Conservation (phyloP, 2,113 vertebrate species). For the Anthoscopus minutus region DNA sequence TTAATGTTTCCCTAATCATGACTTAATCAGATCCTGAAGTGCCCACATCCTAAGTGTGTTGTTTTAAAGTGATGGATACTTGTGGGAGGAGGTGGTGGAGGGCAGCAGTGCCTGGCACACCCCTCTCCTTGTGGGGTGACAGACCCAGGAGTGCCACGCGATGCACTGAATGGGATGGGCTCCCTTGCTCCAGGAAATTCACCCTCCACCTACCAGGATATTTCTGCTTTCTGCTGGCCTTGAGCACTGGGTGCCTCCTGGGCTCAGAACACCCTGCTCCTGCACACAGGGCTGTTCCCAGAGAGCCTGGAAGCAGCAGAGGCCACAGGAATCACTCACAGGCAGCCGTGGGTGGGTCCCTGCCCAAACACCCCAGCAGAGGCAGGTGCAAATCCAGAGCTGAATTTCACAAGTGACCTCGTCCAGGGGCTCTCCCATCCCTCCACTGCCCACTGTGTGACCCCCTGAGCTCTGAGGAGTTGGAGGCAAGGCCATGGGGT, state of each 20-base stretch:
- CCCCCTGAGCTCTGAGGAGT: background rate
- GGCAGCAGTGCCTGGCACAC: background rate
- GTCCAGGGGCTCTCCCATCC: background rate
- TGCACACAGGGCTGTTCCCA: background rate
- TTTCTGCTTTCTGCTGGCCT: background rate
- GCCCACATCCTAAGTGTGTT: background rate
- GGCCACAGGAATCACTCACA: background rate
- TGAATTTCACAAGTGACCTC: background rate
- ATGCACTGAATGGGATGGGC: rapidly evolving
- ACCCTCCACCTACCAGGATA: background rate
- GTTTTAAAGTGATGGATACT: background rate
- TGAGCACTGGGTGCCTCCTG: background rate
- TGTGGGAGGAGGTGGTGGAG: background rate
- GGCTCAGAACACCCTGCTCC: background rate
- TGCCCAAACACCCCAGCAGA: background rate
- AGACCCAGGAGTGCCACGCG: background rate
- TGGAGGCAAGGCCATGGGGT: rapidly evolving
- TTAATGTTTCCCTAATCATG: background rate
- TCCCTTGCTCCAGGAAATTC: background rate
- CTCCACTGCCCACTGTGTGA: background rate
- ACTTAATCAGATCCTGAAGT: background rate
- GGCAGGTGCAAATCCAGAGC: background rate
- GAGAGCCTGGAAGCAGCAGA: background rate
- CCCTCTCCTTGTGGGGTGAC: background rate
- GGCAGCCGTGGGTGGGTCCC: background rate